Conservation (phyloP, 2,113 vertebrate genomes). For the Illadopsis cleaveri region DNA sequence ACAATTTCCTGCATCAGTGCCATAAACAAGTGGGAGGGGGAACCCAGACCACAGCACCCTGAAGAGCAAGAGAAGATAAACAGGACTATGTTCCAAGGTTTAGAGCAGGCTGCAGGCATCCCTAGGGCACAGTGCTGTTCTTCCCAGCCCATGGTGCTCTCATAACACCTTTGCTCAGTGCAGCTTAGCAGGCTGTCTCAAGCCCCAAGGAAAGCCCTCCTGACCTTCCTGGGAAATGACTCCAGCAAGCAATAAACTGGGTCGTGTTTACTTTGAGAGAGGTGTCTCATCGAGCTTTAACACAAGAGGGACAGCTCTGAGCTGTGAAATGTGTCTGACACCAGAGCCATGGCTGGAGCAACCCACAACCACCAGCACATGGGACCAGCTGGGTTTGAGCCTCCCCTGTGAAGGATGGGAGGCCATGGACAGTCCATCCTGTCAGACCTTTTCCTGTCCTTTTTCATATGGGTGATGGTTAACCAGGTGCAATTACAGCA, state of each 20-base stretch:
- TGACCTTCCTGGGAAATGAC: not conserved
- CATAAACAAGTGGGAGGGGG: slow-evolving; percentile 64
- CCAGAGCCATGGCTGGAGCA: not conserved
- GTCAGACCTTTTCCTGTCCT: not conserved
- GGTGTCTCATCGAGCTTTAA: not conserved
- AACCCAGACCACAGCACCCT: not conserved
- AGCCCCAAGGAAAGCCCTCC: not conserved
- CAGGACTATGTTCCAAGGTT: slow-evolving; percentile 45
- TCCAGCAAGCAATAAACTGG: not conserved
- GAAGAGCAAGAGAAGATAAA: slow-evolving; percentile 54
- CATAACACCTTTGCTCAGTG: slow-evolving; percentile 32
- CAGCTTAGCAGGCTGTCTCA: slow-evolving; percentile 35
- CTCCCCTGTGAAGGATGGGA: not conserved
- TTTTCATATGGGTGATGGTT: not conserved
- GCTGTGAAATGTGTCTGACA: not conserved
- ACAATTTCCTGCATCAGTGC: slow-evolving; percentile 70
- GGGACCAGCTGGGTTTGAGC: not conserved
- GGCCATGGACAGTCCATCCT: not conserved
- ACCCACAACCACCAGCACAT: fast-evolving
- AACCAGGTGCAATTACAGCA: not conserved
- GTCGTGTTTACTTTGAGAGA: not conserved
- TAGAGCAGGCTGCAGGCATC: slow-evolving; percentile 70
- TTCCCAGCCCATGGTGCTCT: not conserved
- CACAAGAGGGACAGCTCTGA: not conserved
- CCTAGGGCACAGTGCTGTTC: slow-evolving; percentile 44